Percentiles rank a stretch among this genome's conserved stretches.
These are phyloP conservation scores for Archips crataeganus DNA, from an alignment of 2,888 invertebrate genomes.

Conservation along the genomic window DNA sequence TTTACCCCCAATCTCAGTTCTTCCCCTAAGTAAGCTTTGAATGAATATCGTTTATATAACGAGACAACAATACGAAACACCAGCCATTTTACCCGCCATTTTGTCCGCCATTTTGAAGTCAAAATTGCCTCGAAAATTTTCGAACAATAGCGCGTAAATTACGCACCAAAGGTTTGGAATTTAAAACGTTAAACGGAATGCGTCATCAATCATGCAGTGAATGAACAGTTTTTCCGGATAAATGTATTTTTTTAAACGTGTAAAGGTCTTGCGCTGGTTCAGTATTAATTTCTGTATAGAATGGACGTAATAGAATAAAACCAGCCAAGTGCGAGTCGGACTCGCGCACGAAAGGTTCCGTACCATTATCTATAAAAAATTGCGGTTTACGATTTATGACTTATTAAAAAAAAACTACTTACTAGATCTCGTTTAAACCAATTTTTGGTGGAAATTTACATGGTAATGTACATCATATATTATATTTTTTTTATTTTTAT, in stretches of 20 bases:
- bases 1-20: conserved; percentile 7
- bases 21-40: conserved; percentile 27
- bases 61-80: conserved; percentile 31
- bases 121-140: conserved; percentile 47
- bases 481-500: too few relatives aligned
- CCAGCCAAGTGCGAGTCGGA: too few relatives aligned
- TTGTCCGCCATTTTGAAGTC: conserved; percentile 26
- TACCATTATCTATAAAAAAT: too few relatives aligned
- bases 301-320: background rate
- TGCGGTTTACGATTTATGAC: too few relatives aligned
- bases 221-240: conserved; percentile 45
- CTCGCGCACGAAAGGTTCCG: too few relatives aligned
- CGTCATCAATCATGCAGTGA: conserved; percentile 49
- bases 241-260: conserved; percentile 27
- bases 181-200: conserved; percentile 48
- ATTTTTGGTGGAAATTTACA: too few relatives aligned
- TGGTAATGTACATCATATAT: too few relatives aligned
- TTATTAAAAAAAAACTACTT: too few relatives aligned
- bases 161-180: conserved; percentile 46
- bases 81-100: conserved; percentile 31
- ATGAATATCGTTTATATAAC: conserved; percentile 15
- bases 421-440: too few relatives aligned
- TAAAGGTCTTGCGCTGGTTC: conserved; percentile 8
- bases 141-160: conserved; percentile 47
- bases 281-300: conserved; percentile 6